Evolutionary conservation across 2,113 vertebrate genomes (phyloP).

Genomic region (Furnarius figulus): DNA sequence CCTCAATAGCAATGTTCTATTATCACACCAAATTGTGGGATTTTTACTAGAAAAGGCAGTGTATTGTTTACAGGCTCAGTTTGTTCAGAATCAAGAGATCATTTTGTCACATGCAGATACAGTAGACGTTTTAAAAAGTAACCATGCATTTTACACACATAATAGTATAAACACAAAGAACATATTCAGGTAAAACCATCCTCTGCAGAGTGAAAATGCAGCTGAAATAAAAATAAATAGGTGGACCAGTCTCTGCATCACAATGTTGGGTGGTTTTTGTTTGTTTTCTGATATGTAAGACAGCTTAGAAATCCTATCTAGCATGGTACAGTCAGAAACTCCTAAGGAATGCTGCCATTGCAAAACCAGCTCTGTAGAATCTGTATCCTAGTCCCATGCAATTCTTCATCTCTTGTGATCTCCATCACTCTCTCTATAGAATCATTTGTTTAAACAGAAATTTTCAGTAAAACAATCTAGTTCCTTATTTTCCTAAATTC

Average conservation of each 20-base stretch:
- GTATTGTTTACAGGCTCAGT: neutral
- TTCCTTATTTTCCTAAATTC: neutral
- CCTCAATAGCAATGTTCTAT: neutral
- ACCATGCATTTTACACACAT: neutral
- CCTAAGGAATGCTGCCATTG: neutral
- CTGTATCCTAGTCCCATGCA: neutral
- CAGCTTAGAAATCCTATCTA: neutral
- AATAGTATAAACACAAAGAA: neutral
- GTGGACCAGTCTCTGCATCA: neutral
- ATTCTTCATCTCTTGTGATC: neutral
- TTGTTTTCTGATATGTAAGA: neutral
- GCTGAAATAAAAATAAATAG: neutral
- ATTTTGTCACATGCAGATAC: neutral
- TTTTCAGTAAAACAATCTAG: neutral
- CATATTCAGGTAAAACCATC: neutral
- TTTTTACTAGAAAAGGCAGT: neutral
- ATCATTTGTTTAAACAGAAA: neutral
- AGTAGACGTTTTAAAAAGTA: neutral
- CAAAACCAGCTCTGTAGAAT: neutral
- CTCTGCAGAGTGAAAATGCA: neutral
- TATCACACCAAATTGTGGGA: neutral
- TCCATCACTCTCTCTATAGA: neutral
- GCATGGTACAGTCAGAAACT: neutral
- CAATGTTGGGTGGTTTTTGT: accelerated
- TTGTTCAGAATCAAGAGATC: neutral